phyloP scores from a whole-genome alignment of 2,888 invertebrate species.

The Blera fallax region DNA sequence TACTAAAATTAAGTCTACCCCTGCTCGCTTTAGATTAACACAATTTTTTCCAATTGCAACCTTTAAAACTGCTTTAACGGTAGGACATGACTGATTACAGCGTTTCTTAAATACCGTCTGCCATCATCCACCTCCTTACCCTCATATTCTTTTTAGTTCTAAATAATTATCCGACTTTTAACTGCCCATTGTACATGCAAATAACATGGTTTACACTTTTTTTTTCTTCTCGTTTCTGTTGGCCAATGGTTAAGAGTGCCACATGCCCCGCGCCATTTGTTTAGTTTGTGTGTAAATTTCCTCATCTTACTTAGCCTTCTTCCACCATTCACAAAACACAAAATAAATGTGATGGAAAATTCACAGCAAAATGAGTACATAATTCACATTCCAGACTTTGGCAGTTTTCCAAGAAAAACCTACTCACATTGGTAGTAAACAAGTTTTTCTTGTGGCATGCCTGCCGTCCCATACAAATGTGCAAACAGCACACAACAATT shows the following conservation, averaged over 20 bases:
- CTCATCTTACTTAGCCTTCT: conserved; percentile 20
- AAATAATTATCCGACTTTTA: conserved; percentile 57
- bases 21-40: not conserved
- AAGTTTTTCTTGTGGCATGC: conserved; percentile 32
- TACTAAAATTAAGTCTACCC: not conserved
- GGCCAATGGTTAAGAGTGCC: not conserved
- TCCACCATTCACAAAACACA: conserved; percentile 31
- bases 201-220: conserved; percentile 29
- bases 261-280: conserved; percentile 22
- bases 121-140: not conserved
- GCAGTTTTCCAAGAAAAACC: conserved; percentile 61
- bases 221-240: not conserved
- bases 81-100: not conserved
- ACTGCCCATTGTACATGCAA: conserved; percentile 53
- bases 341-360: conserved; percentile 72
- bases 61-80: too few relatives aligned
- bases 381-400: conserved; percentile 73
- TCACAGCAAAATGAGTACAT: conserved; percentile 71
- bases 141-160: not conserved
- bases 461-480: conserved; percentile 15
- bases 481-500: conserved; percentile 65
- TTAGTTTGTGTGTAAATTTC: conserved; percentile 48
- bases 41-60: not conserved
- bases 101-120: not conserved
- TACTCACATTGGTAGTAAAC: conserved; percentile 60